Evolutionary conservation across 2,113 vertebrate species (phyloP), one percentile per base, ranked within the genome.

Genomic region (Nothobranchius kuhntae): DNA sequence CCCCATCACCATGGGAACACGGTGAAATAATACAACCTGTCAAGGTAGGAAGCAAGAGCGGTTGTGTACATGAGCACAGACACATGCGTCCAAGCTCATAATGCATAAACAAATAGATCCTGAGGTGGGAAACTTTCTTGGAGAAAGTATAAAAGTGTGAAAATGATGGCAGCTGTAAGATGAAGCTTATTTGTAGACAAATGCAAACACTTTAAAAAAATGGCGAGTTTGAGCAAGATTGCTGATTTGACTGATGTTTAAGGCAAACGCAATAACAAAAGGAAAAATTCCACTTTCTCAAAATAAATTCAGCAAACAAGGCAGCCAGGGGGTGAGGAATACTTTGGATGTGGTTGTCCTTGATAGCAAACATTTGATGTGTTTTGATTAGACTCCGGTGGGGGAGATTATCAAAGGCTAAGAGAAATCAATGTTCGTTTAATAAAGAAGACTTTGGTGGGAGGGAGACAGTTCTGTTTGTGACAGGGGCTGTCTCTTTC

Each of bases 341-440:
- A 71, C 60, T 73, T 83, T 75, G 77, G 84, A 88, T 63, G 61
- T 52, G 77, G 72, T 71, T 80, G 86, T 83, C 86, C 86, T 89
- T 83, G 85, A 79, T 81, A 75, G 85, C 81, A 78, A 87, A 83
- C 79, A 85, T 82, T 78, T 87, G 81, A 91, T 87, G 88, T 83
- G 81, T 86, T 91, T 87, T 86, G 89, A 89, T 85, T 83, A 81
- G 81, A 81, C 75, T 81, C 77, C 45, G 67, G 78, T 80, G 89
- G 78, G 78, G 81, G 80, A 75, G 67, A 83, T 91, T 89, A 91
- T 91, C 88, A 89, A 89, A 89, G 80, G 82, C 83, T 86, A 88
- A 78, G 86, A 85, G 80, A 91, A 91, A 91, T 91, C 90, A 90
- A 90, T 91, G 88, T 91, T 88, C 82, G 81, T 87, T 87, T 89